Evolutionary conservation across 2,113 vertebrate genomes (phyloP).

Genomic region (Empidonax traillii): DNA sequence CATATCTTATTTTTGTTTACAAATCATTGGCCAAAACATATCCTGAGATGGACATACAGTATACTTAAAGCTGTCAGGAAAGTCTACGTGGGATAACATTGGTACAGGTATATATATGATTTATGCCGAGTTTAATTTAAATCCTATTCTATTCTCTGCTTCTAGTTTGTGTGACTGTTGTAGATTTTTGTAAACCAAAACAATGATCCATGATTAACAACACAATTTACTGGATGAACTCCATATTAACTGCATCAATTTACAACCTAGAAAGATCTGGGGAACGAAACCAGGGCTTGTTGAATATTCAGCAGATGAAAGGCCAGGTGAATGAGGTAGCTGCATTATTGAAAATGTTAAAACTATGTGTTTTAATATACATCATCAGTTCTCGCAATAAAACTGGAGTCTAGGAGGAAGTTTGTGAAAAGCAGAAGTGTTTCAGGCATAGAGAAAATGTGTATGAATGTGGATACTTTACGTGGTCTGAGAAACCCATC

Average conservation of each 20-base stretch:
- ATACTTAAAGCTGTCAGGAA: neutral
- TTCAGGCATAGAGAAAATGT: neutral
- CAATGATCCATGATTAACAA: neutral
- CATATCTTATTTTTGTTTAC: neutral
- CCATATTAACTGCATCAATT: neutral
- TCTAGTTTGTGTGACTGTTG: neutral
- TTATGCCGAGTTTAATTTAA: neutral
- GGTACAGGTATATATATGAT: neutral
- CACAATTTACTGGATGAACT: neutral
- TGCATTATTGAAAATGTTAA: neutral
- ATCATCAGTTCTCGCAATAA: neutral
- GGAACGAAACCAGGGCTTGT: neutral
- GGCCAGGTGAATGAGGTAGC: neutral
- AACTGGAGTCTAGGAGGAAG: neutral
- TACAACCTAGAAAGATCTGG: neutral
- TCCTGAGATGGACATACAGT: neutral
- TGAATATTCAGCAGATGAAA: neutral
- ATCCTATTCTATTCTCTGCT: neutral
- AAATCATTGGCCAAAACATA: neutral
- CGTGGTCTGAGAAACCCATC: neutral
- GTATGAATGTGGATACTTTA: neutral
- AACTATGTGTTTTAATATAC: neutral
- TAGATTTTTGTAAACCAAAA: neutral
- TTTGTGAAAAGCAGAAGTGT: neutral
- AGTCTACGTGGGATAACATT: neutral